Percentiles rank a stretch among this genome's conserved stretches.
Evolutionary conservation across 1,140 invertebrate genomes (phyloP).

Genomic region (Drosophila pallidifrons): DNA sequence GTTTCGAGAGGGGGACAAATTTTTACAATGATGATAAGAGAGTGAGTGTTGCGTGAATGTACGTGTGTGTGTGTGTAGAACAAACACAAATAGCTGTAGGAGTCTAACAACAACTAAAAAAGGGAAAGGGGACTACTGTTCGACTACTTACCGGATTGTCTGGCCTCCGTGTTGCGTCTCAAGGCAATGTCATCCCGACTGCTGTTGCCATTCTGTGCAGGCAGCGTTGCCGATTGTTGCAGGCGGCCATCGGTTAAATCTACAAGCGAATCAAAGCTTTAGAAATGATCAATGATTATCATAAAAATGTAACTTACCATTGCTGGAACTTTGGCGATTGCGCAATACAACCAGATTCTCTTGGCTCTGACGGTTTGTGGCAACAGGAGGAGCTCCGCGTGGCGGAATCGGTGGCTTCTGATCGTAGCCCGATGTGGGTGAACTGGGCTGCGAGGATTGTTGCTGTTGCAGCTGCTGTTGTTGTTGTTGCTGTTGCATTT

Average conservation of each 20-base stretch:
- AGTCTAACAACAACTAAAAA: constrained; percentile 15
- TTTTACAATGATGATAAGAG: constrained; percentile 47
- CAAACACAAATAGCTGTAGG: constrained; percentile 45
- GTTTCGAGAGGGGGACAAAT: constrained; percentile 34
- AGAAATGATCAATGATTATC: background rate
- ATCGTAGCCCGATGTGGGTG: constrained; percentile 78
- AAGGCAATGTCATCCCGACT: constrained; percentile 66
- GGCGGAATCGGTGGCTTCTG: constrained; percentile 87
- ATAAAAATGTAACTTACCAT: constrained; percentile 48
- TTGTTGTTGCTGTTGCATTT: constrained; percentile 84
- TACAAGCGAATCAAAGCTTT: background rate
- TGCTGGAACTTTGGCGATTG: constrained; percentile 74
- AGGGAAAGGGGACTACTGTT: background rate
- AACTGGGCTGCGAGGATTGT: constrained; percentile 64
- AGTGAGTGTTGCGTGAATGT: constrained; percentile 19
- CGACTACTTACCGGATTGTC: constrained; percentile 75
- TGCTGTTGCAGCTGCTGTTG: constrained; percentile 81
- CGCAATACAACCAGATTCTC: constrained; percentile 79
- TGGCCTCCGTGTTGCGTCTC: constrained; percentile 75
- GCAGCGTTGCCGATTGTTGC: constrained; percentile 68
- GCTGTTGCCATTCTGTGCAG: constrained; percentile 73
- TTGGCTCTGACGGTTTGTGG: constrained; percentile 84
- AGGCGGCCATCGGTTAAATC: constrained; percentile 64
- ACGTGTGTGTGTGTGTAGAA: constrained; percentile 34
- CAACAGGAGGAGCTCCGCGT: constrained; percentile 86